A percentile compares a stretch with the other conserved stretches of the same genome.
phyloP scores from a whole-genome alignment of 2,888 invertebrate species.

The Stegana nigrithorax region DNA sequence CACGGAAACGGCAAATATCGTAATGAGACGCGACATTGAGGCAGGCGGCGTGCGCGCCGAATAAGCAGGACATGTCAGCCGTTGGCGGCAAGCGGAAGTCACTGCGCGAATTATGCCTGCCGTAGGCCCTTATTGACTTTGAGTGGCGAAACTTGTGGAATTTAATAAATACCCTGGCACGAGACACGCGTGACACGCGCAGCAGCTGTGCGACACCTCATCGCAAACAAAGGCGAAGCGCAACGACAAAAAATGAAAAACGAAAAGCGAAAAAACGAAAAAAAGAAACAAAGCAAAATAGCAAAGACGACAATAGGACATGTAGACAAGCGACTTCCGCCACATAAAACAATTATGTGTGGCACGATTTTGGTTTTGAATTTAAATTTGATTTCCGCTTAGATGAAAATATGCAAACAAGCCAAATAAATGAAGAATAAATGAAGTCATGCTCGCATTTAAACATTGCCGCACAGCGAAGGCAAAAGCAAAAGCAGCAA shows the following conservation, averaged over 20 bases:
- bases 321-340: not conserved
- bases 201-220: no score
- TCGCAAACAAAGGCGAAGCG: no score
- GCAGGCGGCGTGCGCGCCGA: not conserved
- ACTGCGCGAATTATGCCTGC: no score
- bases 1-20: not conserved
- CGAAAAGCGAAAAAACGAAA: not conserved
- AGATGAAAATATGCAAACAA: no score
- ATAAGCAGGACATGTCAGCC: not conserved
- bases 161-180: no score
- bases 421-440: not conserved
- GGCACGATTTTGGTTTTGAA: not conserved
- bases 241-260: no score
- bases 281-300: no score
- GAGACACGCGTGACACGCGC: no score
- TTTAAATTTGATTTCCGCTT: not conserved
- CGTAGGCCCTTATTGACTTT: not conserved
- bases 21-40: conserved; percentile 3
- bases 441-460: not conserved
- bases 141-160: no score
- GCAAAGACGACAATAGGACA: not conserved
- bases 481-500: conserved; percentile 14
- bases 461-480: not conserved
- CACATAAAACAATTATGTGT: not conserved
- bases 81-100: no score